phyloP scores from a whole-genome alignment of 2,797 vertebrate species.

The Prunella strophiata region DNA sequence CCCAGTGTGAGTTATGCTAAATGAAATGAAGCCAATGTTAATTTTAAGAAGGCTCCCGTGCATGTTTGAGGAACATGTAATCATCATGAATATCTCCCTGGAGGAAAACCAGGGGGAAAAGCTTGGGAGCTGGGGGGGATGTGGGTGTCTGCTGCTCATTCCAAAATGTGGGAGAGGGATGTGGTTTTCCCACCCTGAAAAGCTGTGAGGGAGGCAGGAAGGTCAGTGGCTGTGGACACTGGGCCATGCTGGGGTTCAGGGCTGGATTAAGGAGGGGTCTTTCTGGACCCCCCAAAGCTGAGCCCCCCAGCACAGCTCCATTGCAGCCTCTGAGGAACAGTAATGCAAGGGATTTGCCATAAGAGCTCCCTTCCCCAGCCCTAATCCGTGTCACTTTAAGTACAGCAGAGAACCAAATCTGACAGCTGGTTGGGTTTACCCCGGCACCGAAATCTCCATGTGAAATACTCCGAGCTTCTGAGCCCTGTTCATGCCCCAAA shows the following conservation, averaged over 20 bases:
- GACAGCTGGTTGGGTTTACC: conserved; percentile 1
- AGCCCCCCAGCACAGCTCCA: background rate
- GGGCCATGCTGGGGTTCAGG: background rate
- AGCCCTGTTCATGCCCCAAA: conserved; percentile 22
- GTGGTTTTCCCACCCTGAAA: background rate
- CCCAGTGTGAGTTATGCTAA: background rate
- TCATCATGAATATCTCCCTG: background rate
- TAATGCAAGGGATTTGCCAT: background rate
- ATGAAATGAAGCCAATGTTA: background rate
- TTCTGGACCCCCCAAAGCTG: background rate
- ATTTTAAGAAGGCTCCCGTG: background rate
- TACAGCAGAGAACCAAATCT: background rate
- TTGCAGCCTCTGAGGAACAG: background rate
- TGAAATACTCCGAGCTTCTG: background rate
- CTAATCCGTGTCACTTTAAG: conserved; percentile 1
- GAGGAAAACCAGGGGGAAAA: background rate
- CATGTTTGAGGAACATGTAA: background rate
- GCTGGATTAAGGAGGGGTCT: background rate
- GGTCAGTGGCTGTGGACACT: accelerated
- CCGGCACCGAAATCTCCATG: background rate
- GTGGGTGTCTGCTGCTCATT: accelerated
- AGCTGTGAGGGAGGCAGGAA: background rate
- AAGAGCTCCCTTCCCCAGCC: background rate
- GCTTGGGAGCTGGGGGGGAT: background rate
- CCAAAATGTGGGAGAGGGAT: background rate